Base-by-base conservation (phyloP, 2,888 invertebrate species). In the Dysmachus trigonus region DNA sequence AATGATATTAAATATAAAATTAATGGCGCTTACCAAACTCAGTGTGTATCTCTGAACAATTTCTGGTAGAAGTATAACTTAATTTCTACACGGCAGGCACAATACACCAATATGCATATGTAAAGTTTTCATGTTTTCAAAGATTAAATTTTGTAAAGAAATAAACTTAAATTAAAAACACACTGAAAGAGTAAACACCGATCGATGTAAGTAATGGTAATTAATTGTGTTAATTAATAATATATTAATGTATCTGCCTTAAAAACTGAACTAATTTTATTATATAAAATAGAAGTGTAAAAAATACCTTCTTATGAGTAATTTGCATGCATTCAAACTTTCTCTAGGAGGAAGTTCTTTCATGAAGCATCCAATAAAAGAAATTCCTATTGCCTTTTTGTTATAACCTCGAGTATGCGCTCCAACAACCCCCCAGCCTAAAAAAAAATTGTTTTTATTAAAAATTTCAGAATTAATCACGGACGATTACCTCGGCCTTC, bases 391-490 rank as follows among this genome's bases (percentile, higher is more conserved):
- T 1, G 92, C 92, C 83, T 90, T 91, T 51, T 88, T 90, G 88
- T 94, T 94, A 88, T 93, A 94, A 38, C 92, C 91, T 85, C 91
- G 90, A 0, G 94, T 93, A 87, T 94, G 94, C 0, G 93, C 93
- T 0, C 94, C 94, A 85, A 93, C 91, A 0, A 91, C 90, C 2
- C 91, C 91, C 94, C 94, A 94, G 0, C 94, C 89, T 89, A 33
- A 10, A 84, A 79, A 47, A 72, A 31, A 7, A 7, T 2, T 13
- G 8, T 41, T 15, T 35, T 31, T 22, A 35, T 5, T 71, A 88
- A 72, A 72, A 30, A 3, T 74, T 47, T 31, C 72, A 18, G 38
- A 30, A 30, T 74, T 47, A 31, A 41, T 30, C 0, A 38, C 2
- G 3, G 22, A 31, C 8, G 5, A 71, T 71, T 47, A 89, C 89